These are phyloP conservation scores for Solenopsis invicta DNA, from an alignment of 1,140 invertebrate genomes.

Conservation along the genomic window DNA sequence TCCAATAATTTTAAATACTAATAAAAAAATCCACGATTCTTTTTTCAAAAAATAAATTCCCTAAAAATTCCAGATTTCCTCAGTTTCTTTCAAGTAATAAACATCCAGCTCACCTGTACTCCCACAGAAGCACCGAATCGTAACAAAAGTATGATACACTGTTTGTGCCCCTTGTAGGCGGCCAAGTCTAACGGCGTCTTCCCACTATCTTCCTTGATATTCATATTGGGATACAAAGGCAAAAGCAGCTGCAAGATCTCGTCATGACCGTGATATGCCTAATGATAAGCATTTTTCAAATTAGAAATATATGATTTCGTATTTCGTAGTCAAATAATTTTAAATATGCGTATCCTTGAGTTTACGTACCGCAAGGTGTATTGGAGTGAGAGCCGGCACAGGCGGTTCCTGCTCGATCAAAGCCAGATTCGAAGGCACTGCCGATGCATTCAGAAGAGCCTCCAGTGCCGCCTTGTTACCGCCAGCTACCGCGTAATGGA, in stretches of 20 bases:
- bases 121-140: conserved; percentile 73
- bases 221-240: conserved; percentile 87
- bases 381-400: conserved; percentile 86
- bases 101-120: conserved; percentile 65
- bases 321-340: conserved; percentile 2
- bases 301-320: background rate
- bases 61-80: too few relatives aligned
- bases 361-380: conserved; percentile 88
- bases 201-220: conserved; percentile 88
- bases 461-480: conserved; percentile 83
- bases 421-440: conserved; percentile 3
- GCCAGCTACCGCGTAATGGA: conserved; percentile 88
- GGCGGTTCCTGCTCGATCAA: conserved; percentile 70
- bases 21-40: too few relatives aligned
- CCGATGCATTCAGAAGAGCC: conserved; percentile 79
- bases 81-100: too few relatives aligned
- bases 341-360: conserved; percentile 66
- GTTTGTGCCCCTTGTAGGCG: conserved; percentile 87
- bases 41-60: too few relatives aligned
- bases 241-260: conserved; percentile 87
- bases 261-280: conserved; percentile 87
- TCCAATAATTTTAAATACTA: too few relatives aligned
- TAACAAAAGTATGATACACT: conserved; percentile 87
- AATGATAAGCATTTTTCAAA: conserved; percentile 1
- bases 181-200: conserved; percentile 89